Evolutionary conservation across 2,113 vertebrate species (phyloP).

Genomic region (Callipepla californica): DNA sequence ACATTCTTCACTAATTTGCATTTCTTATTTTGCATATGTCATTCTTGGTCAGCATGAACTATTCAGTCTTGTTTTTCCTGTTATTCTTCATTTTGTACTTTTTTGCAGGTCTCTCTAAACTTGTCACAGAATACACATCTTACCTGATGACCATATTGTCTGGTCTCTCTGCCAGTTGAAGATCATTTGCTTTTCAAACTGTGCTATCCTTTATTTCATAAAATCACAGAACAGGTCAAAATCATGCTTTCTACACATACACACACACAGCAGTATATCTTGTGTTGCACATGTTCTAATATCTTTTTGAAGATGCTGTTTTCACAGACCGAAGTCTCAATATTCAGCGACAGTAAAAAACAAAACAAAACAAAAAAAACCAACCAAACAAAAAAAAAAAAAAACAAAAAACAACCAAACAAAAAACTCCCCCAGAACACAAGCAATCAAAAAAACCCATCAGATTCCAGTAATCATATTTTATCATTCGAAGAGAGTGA

Average conservation of each 20-base stretch:
- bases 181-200: conserved; percentile 28
- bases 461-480: background rate
- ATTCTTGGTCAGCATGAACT: background rate
- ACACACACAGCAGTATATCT: background rate
- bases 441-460: background rate
- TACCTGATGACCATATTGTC: background rate
- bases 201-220: background rate
- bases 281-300: background rate
- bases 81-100: background rate
- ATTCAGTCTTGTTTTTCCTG: background rate
- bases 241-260: background rate
- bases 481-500: background rate
- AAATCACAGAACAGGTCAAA: background rate
- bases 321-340: background rate
- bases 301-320: background rate
- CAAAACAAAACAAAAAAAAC: too few relatives aligned
- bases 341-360: background rate
- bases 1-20: background rate
- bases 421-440: too few relatives aligned
- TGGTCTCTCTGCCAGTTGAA: conserved; percentile 6
- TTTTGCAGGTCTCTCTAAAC: background rate
- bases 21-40: background rate
- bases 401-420: too few relatives aligned
- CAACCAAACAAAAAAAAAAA: too few relatives aligned
- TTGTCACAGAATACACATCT: background rate